These are phyloP conservation scores for Cataglyphis albicans DNA, from an alignment of 2,888 invertebrate genomes.

Conservation along the genomic window DNA sequence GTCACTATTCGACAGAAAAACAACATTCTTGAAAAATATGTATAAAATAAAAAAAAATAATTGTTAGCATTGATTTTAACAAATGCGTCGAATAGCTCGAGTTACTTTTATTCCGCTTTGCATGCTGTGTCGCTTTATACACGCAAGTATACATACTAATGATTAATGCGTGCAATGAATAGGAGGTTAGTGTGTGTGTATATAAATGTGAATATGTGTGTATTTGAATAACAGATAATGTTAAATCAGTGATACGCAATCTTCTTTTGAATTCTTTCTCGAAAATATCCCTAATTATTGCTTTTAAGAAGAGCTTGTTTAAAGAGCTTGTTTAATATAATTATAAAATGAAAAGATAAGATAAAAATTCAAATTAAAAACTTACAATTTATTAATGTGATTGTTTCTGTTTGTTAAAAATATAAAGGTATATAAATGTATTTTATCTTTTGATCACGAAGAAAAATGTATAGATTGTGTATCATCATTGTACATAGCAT, in stretches of 20 bases:
- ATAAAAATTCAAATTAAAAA: background rate
- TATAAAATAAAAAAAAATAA: conserved; percentile 45
- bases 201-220: conserved; percentile 41
- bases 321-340: background rate
- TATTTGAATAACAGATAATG: conserved; percentile 39
- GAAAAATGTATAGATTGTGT: conserved; percentile 18
- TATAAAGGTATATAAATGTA: conserved; percentile 4
- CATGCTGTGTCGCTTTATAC: conserved; percentile 67
- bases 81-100: conserved; percentile 44
- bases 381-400: background rate
- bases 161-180: conserved; percentile 73
- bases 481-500: background rate
- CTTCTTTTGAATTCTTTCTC: background rate
- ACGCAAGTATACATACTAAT: conserved; percentile 68
- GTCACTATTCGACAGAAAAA: conserved; percentile 36
- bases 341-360: background rate
- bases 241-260: conserved; percentile 42
- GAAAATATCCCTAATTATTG: background rate
- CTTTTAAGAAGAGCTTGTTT: background rate
- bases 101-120: conserved; percentile 64
- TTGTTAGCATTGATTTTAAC: conserved; percentile 38
- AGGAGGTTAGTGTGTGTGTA: conserved; percentile 63
- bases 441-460: background rate
- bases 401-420: background rate
- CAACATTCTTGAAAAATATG: conserved; percentile 34